Percentiles rank a stretch among this genome's conserved stretches.
Evolutionary conservation across 2,113 vertebrate species (phyloP).

Genomic region (Eptesicus fuscus): DNA sequence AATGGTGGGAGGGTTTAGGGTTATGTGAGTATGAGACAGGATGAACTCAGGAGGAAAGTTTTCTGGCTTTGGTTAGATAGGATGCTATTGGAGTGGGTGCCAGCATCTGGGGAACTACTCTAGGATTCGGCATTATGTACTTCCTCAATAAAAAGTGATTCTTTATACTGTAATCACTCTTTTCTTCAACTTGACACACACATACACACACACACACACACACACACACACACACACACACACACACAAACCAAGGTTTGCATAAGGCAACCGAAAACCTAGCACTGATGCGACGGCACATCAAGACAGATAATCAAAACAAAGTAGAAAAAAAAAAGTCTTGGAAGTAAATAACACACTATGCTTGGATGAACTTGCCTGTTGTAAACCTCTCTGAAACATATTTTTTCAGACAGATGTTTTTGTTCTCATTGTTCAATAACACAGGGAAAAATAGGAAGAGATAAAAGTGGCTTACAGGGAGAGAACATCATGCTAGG

Average conservation of each 20-base stretch:
- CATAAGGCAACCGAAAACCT: not conserved
- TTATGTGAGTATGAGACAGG: not conserved
- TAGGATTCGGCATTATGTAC: not conserved
- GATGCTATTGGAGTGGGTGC: not conserved
- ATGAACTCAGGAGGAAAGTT: not conserved
- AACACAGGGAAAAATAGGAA: not conserved
- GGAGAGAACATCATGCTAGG: not conserved
- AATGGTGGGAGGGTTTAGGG: not conserved
- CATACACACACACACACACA: not conserved
- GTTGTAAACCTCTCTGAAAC: not conserved
- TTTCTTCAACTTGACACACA: not conserved
- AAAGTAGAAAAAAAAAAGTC: not conserved
- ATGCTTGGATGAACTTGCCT: not conserved
- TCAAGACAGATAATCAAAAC: slow-evolving; percentile 15
- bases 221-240: not conserved
- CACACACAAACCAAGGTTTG: not conserved
- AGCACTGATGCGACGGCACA: not conserved
- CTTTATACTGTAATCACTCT: not conserved
- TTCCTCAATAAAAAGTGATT: not conserved
- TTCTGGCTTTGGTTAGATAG: not conserved
- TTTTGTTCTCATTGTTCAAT: slow-evolving; percentile 8
- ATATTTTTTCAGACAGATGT: slow-evolving; percentile 21
- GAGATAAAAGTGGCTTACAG: not conserved
- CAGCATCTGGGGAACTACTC: not conserved
- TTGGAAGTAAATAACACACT: slow-evolving; percentile 23